Percentiles rank a stretch among this genome's conserved stretches.
These are phyloP conservation scores for Astropecten irregularis DNA, from an alignment of 53 echinoderm and acorn worm genomes.

Conservation along the genomic window DNA sequence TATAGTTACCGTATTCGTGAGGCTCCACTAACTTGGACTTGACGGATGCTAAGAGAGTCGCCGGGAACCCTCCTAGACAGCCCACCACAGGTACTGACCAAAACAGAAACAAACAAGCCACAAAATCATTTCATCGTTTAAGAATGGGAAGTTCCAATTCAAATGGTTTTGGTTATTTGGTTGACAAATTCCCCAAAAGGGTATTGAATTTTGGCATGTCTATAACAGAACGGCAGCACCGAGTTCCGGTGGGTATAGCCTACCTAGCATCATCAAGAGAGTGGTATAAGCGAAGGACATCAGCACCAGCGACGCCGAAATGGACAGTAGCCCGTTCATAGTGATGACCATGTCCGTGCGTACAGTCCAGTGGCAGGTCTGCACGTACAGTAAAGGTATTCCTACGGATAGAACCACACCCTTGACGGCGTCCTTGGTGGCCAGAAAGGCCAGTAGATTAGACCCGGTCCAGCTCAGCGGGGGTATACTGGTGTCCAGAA, in stretches of 20 bases:
- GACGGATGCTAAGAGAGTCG: slow-evolving; percentile 9
- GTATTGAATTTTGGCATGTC: too few species aligned
- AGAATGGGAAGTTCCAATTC: not conserved
- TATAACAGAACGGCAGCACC: not conserved
- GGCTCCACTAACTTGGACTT: slow-evolving; percentile 20
- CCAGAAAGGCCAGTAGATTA: slow-evolving; percentile 14
- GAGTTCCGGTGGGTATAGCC: not conserved
- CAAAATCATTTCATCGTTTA: not conserved
- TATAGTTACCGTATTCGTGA: slow-evolving; percentile 9
- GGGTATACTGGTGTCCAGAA: slow-evolving; percentile 7
- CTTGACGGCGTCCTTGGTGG: not conserved
- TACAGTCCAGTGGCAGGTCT: slow-evolving; percentile 14
- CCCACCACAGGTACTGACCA: slow-evolving; percentile 5
- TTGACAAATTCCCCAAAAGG: too few species aligned
- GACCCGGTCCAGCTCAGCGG: slow-evolving; percentile 12
- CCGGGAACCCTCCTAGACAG: slow-evolving; percentile 11
- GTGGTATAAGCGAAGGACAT: slow-evolving; percentile 6
- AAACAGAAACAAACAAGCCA: not conserved
- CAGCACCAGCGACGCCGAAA: slow-evolving; percentile 2
- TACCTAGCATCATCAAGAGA: slow-evolving; percentile 32
- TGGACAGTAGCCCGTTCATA: not conserved
- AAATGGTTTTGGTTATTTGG: too few species aligned
- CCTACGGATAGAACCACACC: slow-evolving; percentile 1
- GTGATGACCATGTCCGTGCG: slow-evolving; percentile 13
- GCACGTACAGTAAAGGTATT: not conserved